phyloP scores from a whole-genome alignment of 2,797 vertebrate species.

The Ptychobarbus kaznakovi region DNA sequence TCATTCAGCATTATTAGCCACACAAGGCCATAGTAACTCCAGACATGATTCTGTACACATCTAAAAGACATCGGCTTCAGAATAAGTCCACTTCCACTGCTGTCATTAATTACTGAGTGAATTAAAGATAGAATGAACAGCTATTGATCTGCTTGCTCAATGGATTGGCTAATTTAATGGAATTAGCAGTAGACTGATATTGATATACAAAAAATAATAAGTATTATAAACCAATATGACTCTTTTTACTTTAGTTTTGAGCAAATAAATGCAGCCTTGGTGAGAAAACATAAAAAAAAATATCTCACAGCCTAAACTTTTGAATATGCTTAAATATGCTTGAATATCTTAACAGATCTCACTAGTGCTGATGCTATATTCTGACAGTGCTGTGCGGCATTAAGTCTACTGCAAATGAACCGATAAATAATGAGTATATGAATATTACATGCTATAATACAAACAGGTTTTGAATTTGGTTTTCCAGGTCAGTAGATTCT shows the following conservation, averaged over 20 bases:
- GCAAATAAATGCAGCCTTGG: no score
- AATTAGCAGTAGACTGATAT: background rate
- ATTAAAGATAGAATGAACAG: background rate
- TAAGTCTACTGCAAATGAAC: background rate
- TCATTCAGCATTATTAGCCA: background rate
- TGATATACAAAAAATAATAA: no score
- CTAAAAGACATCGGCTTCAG: background rate
- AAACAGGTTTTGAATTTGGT: background rate
- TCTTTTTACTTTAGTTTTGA: background rate
- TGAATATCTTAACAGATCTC: background rate
- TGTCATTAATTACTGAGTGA: background rate
- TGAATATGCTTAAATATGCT: background rate
- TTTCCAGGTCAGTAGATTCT: background rate
- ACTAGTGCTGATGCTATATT: background rate
- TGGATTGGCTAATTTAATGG: no score
- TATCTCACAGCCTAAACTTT: background rate
- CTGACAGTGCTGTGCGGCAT: background rate
- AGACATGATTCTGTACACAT: background rate
- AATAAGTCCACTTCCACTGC: background rate
- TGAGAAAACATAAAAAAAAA: background rate
- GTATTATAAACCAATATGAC: background rate
- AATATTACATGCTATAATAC: background rate
- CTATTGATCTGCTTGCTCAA: background rate
- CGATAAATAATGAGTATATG: background rate
- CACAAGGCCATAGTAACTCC: constrained; percentile 1